phyloP scores from a whole-genome alignment of 1,140 invertebrate species.

The Sarcophaga bullata region DNA sequence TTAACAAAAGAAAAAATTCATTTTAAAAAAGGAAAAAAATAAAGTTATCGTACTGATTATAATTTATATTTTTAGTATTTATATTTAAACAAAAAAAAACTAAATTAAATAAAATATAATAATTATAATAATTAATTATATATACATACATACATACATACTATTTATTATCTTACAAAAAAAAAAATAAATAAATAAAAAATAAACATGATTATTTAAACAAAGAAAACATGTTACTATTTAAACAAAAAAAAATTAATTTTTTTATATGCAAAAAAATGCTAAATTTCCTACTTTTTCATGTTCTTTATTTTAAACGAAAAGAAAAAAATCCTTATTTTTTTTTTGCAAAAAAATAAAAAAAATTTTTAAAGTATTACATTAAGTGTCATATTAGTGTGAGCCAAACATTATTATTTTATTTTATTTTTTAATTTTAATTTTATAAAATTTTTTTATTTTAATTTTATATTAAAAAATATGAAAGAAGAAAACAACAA shows the following conservation, averaged over 20 bases:
- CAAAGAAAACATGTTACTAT: conserved; percentile 3
- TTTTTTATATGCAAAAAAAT: too few relatives aligned
- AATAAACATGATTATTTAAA: neutral
- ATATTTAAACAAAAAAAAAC: conserved; percentile 37
- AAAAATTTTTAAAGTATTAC: conserved; percentile 53
- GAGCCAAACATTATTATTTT: conserved; percentile 45
- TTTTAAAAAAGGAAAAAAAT: too few relatives aligned
- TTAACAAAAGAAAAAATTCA: neutral
- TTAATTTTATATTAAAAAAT: conserved; percentile 31
- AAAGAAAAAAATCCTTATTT: conserved; percentile 3
- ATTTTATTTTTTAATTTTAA: too few relatives aligned
- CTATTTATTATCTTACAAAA: conserved; percentile 2
- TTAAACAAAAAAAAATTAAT: too few relatives aligned
- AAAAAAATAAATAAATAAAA: too few relatives aligned
- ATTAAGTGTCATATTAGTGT: conserved; percentile 62
- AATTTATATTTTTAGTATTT: conserved; percentile 51
- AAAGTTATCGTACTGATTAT: conserved; percentile 33
- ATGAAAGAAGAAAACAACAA: neutral
- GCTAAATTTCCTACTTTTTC: neutral
- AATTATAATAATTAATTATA: conserved; percentile 44
- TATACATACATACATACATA: neutral
- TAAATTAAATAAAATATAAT: conserved; percentile 18
- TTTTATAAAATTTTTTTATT: conserved; percentile 45
- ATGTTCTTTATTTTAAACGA: too few relatives aligned
- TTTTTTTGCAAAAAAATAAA: conserved; percentile 49